A percentile compares a stretch with the other conserved stretches of the same genome.
Conservation (phyloP, 2,888 invertebrate species). For the Caenorhabditis sp. region DNA sequence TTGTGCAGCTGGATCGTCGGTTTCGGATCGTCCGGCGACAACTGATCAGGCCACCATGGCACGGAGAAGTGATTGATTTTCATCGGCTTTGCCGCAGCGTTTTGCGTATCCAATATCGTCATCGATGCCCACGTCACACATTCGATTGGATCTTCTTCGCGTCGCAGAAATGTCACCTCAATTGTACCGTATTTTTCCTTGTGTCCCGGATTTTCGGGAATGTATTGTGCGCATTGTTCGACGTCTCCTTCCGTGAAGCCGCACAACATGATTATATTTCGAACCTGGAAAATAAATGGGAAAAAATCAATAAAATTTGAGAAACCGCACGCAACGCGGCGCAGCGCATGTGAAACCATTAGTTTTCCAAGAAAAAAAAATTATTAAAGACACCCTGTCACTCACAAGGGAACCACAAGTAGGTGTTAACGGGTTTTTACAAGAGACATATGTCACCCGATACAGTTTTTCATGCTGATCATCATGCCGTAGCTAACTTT, state of each 20-base stretch:
- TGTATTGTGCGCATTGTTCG: conserved; percentile 46
- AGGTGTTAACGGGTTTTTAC: too few relatives aligned
- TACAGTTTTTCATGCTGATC: too few relatives aligned
- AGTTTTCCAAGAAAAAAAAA: too few relatives aligned
- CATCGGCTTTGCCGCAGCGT: conserved; percentile 5
- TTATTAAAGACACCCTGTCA: too few relatives aligned
- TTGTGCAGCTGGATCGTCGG: conserved; percentile 43
- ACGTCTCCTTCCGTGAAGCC: conserved; percentile 34
- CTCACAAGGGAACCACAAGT: too few relatives aligned
- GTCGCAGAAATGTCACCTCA: conserved; percentile 31
- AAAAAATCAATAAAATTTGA: too few relatives aligned
- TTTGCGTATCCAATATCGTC: not conserved
- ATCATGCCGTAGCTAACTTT: too few relatives aligned
- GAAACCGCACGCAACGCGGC: too few relatives aligned
- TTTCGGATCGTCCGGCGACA: conserved; percentile 48
- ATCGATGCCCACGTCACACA: not conserved
- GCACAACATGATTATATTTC: conserved; percentile 44
- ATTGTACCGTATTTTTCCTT: conserved; percentile 26
- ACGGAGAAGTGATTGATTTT: conserved; percentile 43
- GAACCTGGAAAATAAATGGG: too few relatives aligned
- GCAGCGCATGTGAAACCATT: too few relatives aligned
- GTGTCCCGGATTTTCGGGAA: conserved; percentile 41
- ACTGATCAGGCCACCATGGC: conserved; percentile 54
- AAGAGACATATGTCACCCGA: too few relatives aligned
- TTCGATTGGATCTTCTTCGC: conserved; percentile 39